Evolutionary conservation across 2,888 invertebrate species (phyloP), one percentile per base, ranked within the genome.

Genomic region (Augiades crinisus): DNA sequence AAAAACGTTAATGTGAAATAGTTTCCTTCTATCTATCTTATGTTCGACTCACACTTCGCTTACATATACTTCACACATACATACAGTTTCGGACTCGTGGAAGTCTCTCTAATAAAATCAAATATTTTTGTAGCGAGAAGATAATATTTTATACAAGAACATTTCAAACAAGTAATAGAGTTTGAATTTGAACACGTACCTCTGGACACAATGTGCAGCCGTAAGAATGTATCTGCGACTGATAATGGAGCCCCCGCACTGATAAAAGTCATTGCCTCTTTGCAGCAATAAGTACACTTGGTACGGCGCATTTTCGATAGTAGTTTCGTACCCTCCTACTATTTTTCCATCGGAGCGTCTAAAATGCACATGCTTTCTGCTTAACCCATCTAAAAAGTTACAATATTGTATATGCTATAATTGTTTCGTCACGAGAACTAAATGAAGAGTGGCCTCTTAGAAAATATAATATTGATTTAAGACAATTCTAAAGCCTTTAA

Each of bases 171-270:
- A n/a, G n/a, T n/a, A n/a, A n/a, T n/a, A n/a, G n/a, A n/a, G n/a
- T n/a, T n/a, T n/a, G 1, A 10, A 10, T 27, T 8, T 2, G 2
- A 27, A 27, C 2, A 41, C 59, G 59, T 77, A 90, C 91, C 77
- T 72, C 2, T 56, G 54, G 1, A 90, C 57, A 56, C 91, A 91
- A 65, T 91, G 90, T 2, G 90, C 91, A 6, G 91, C 90, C 0
- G 90, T 89, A 8, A 90, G 58, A 5, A 91, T 64, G 51, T 72
- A 70, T n/a, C 59, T 58, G 0, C 46, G 27, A 50, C 67, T 83
- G 31, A 90, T 67, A 47, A 90, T 86, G 1, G 87, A 83, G 0
- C 90, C 90, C 6, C 90, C 91, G 58, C 91, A 91, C 40, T 79
- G 78, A 49, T 70, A 87, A 55, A 75, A 68, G 2, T 67, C 59